These are phyloP conservation scores for Kryptolebias marmoratus DNA, from an alignment of 2,113 vertebrate species.

Conservation along the genomic window DNA sequence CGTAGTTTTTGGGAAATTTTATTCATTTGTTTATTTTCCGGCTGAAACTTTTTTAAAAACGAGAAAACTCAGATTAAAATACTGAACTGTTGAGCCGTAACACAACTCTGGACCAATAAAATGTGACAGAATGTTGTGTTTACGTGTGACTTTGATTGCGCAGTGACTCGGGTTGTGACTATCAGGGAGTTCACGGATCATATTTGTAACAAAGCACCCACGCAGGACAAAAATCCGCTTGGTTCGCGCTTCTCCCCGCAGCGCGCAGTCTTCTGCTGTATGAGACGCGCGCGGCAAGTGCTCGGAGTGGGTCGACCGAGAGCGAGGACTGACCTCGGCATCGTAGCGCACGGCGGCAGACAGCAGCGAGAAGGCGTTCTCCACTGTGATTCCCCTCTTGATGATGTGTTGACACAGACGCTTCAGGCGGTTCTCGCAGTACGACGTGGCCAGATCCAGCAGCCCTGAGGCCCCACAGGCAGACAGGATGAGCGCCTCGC, in stretches of 20 bases:
- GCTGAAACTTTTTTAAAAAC: neutral
- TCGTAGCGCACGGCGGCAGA: constrained; percentile 96
- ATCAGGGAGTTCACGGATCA: neutral
- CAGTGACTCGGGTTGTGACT: neutral
- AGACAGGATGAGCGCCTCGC: neutral
- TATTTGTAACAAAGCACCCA: neutral
- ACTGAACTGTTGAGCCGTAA: neutral
- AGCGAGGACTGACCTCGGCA: constrained; percentile 87
- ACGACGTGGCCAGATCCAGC: constrained; percentile 96
- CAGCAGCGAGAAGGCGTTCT: constrained; percentile 94
- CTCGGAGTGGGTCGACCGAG: neutral
- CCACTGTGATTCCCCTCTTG: constrained; percentile 94
- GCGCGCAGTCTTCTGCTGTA: neutral
- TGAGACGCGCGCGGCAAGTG: neutral
- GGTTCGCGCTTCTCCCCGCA: too few relatives aligned
- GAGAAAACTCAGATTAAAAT: neutral
- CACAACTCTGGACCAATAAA: neutral
- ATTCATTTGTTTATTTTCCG: neutral
- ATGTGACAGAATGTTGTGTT: neutral
- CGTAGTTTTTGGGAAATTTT: neutral
- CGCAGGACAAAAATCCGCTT: too few relatives aligned
- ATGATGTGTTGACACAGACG: constrained; percentile 96
- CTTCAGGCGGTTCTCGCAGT: constrained; percentile 96
- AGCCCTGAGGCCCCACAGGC: constrained; percentile 80
- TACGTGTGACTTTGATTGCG: neutral